Evolutionary conservation across 37 sponge, comb jelly and placozoan species (phyloP), one percentile per base, ranked within the genome.

Genomic region (Chondrilla cf. caribensis): DNA sequence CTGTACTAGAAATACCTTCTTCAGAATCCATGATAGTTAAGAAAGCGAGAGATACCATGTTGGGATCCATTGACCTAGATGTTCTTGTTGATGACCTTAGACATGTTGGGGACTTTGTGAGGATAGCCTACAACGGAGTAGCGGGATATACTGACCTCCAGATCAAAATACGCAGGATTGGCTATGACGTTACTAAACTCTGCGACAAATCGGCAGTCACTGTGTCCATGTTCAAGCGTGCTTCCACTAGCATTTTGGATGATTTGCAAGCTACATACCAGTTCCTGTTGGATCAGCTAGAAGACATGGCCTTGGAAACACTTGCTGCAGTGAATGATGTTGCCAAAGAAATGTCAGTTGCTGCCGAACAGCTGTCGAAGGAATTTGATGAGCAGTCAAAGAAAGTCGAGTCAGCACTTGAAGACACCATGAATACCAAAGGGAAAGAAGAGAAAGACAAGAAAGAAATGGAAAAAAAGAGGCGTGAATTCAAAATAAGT

Each of bases 81-180:
- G 58, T 86, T 11, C 84, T 90, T 70, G 86, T 83, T 22, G 57
- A 58, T 21, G 90, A 90, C 83, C 83, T 90, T 24, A 77, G 84
- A 15, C 80, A 76, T 32, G 86, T 90, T 0, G 90, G 90, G 64
- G 29, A 51, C 5, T 90, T 81, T 41, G 79, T 90, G 51, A 82
- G 86, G 19, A 37, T 90, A 15, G 86, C 90, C 26, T 86, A 86
- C 76, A 81, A 90, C 72, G 84, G 83, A 38, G 84, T 84, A 25
- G 86, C 90, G 19, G 86, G 86, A 15, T 72, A 70, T 58, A 85
- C 86, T 18, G 71, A 79, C 28, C 59, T 79, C 31, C 86, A 85
- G 71, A 85, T 85, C 22, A 38, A 79, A 41, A 79, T 85, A n/a
- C 86, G 51, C 31, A 36, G 36, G 3, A 65, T 85, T 80, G 86